A percentile compares a stretch with the other conserved stretches of the same genome.
Conservation (phyloP, 2,888 invertebrate genomes). For the Fabriciana adippe region DNA sequence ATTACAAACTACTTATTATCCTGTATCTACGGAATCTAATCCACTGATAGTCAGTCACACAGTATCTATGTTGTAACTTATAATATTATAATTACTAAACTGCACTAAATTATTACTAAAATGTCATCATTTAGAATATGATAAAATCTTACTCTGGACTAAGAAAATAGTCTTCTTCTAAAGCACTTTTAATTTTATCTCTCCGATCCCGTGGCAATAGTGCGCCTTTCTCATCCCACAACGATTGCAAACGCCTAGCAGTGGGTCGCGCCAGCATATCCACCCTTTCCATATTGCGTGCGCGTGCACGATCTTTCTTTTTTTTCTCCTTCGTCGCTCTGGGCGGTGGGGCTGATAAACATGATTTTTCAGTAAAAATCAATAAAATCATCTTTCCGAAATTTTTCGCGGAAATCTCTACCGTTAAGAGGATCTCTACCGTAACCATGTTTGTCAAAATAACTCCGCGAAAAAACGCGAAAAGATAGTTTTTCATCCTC, state of each 20-base stretch:
- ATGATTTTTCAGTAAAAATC: too few species aligned
- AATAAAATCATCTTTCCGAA: too few species aligned
- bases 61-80: too few species aligned
- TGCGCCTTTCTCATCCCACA: constrained; percentile 79
- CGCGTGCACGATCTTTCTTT: constrained; percentile 46
- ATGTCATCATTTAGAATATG: background rate
- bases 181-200: constrained; percentile 77
- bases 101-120: background rate
- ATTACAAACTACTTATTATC: too few species aligned
- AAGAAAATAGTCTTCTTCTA: constrained; percentile 81
- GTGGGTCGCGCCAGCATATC: constrained; percentile 80
- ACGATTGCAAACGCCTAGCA: constrained; percentile 71
- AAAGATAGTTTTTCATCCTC: too few species aligned
- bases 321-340: constrained; percentile 17
- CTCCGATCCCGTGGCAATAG: constrained; percentile 72
- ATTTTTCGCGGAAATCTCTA: background rate
- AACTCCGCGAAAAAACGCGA: too few species aligned
- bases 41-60: too few species aligned
- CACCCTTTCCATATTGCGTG: constrained; percentile 68
- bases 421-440: too few species aligned
- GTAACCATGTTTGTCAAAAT: too few species aligned
- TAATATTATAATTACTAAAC: background rate
- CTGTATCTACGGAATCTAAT: too few species aligned
- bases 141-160: constrained; percentile 68
- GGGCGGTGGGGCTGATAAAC: too few species aligned